These are phyloP conservation scores for Tribolium freemani DNA, from an alignment of 2,888 invertebrate species.

Conservation along the genomic window DNA sequence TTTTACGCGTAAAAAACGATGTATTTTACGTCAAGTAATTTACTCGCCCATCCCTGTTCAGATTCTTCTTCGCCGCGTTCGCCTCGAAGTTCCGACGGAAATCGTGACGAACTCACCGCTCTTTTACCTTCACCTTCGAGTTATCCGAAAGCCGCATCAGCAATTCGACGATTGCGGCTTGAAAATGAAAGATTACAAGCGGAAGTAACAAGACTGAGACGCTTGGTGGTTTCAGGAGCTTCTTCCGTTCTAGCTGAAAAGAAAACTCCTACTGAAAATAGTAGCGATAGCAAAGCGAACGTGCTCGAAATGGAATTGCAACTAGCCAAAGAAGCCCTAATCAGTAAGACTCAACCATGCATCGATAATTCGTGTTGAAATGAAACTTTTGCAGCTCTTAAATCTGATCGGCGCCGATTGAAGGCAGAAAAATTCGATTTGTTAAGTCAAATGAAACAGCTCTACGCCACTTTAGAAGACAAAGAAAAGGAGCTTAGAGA, in stretches of 20 bases:
- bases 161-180: constrained; percentile 75
- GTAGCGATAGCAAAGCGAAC: constrained; percentile 66
- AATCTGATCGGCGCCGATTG: constrained; percentile 90
- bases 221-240: constrained; percentile 77
- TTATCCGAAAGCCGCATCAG: constrained; percentile 67
- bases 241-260: constrained; percentile 73
- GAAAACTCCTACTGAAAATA: constrained; percentile 63
- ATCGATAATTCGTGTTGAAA: neutral
- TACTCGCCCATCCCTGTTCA: too few species aligned
- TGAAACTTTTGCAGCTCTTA: constrained; percentile 74
- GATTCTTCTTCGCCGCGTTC: constrained; percentile 65
- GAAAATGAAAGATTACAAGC: constrained; percentile 86
- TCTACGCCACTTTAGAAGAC: constrained; percentile 93
- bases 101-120: constrained; percentile 59
- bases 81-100: constrained; percentile 61
- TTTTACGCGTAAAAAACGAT: too few species aligned
- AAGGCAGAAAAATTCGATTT: constrained; percentile 95
- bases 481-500: constrained; percentile 94
- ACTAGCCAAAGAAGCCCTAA: constrained; percentile 83
- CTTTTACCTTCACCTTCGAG: constrained; percentile 61
- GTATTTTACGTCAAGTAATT: too few species aligned
- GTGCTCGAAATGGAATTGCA: constrained; percentile 77
- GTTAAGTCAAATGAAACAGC: constrained; percentile 93
- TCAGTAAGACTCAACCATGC: constrained; percentile 66
- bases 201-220: constrained; percentile 78